These are phyloP conservation scores for Amiota mariae DNA, from an alignment of 2,888 invertebrate genomes.

Conservation along the genomic window DNA sequence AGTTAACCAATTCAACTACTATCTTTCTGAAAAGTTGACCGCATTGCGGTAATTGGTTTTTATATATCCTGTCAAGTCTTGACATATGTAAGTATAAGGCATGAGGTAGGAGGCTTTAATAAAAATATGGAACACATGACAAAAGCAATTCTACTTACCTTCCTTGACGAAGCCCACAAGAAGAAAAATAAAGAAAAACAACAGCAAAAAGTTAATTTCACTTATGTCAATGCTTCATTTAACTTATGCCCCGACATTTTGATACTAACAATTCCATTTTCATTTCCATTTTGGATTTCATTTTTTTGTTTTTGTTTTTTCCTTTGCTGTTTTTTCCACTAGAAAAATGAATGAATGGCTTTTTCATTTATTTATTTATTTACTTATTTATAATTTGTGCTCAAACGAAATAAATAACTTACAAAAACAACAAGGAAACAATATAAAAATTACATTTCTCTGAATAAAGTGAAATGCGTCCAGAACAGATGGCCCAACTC, in stretches of 20 bases:
- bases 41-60: conserved; percentile 18
- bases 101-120: background rate
- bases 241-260: conserved; percentile 18
- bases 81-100: background rate
- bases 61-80: conserved; percentile 3
- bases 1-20: too few species aligned
- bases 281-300: background rate
- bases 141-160: conserved; percentile 4
- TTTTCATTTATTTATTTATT: conserved; percentile 26
- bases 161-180: too few species aligned
- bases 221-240: conserved; percentile 27
- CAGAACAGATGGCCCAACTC: conserved; percentile 14
- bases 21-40: background rate
- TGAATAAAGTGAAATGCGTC: conserved; percentile 15
- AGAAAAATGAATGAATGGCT: conserved; percentile 1
- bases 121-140: background rate
- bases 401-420: conserved; percentile 15
- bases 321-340: conserved; percentile 7
- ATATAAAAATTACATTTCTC: conserved; percentile 11
- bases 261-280: background rate
- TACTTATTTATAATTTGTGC: conserved; percentile 29
- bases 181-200: background rate
- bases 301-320: conserved; percentile 14
- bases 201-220: conserved; percentile 10
- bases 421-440: conserved; percentile 13